A percentile compares a stretch with the other conserved stretches of the same genome.
These are phyloP conservation scores for Daboia siamensis DNA, from an alignment of 2,113 vertebrate genomes.

Conservation along the genomic window DNA sequence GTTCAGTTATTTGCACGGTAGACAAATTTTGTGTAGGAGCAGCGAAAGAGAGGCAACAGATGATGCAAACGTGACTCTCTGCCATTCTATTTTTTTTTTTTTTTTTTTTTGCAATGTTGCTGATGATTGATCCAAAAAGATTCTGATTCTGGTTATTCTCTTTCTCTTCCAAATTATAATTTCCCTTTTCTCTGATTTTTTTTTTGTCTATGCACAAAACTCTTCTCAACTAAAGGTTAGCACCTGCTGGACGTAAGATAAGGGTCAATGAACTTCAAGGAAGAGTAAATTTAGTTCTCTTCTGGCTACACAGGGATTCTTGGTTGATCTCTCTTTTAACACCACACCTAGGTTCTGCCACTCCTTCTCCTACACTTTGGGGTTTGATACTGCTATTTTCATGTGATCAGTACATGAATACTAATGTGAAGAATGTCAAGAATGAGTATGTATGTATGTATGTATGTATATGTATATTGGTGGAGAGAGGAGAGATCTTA, in stretches of 20 bases:
- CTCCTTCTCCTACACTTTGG: neutral
- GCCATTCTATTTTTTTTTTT: neutral
- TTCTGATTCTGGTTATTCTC: neutral
- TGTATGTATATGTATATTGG: too few species aligned
- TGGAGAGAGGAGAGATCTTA: neutral
- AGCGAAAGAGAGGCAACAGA: neutral
- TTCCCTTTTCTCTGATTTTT: neutral
- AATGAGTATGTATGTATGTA: too few species aligned
- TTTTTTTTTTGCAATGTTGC: neutral
- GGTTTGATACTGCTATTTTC: neutral
- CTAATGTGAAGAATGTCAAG: neutral
- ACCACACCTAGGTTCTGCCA: neutral
- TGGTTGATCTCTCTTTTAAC: neutral
- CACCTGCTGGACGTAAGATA: neutral
- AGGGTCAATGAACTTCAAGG: neutral
- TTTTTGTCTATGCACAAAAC: neutral
- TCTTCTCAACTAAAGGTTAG: neutral
- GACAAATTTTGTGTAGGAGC: neutral
- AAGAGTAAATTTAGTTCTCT: neutral
- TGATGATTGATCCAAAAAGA: neutral
- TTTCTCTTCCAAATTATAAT: neutral
- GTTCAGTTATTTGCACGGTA: neutral
- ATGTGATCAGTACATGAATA: neutral
- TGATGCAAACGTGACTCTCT: neutral
- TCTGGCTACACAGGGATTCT: neutral